phyloP scores from a whole-genome alignment of 1,140 invertebrate genomes.

The Papilio helenus region DNA sequence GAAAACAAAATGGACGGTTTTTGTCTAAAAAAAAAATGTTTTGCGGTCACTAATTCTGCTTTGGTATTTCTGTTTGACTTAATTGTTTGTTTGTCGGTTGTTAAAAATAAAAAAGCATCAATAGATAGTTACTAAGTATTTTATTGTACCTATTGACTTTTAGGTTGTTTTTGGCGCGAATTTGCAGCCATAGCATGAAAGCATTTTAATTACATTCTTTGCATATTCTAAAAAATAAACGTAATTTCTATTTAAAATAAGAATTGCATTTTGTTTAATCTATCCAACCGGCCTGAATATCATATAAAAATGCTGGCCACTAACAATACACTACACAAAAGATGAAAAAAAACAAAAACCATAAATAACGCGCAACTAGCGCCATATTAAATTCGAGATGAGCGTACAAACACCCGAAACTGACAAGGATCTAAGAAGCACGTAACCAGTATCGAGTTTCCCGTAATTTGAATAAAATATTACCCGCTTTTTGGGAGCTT shows the following conservation, averaged over 20 bases:
- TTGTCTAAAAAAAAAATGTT: constrained; percentile 40
- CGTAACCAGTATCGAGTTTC: constrained; percentile 64
- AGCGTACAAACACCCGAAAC: constrained; percentile 50
- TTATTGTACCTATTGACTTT: not conserved
- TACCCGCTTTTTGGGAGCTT: constrained; percentile 42
- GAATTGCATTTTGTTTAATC: not conserved
- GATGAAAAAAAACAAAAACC: constrained; percentile 21
- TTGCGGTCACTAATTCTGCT: constrained; percentile 48
- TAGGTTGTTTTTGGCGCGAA: not conserved
- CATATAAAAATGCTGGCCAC: constrained; percentile 4
- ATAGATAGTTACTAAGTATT: constrained; percentile 9
- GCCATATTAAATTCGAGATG: constrained; percentile 45
- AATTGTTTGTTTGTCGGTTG: constrained; percentile 6
- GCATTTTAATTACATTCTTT: no score
- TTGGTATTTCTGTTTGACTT: constrained; percentile 12
- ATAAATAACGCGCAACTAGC: constrained; percentile 49
- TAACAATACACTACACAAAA: constrained; percentile 45
- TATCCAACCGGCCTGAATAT: constrained; percentile 5
- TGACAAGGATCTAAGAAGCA: constrained; percentile 55
- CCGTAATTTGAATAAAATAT: constrained; percentile 68
- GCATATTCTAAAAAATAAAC: no score
- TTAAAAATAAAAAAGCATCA: not conserved
- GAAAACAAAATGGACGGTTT: constrained; percentile 55
- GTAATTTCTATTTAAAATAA: no score
- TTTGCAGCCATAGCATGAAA: no score